Evolutionary conservation across 2,888 invertebrate species (phyloP).

Genomic region (Eupithecia dodoneata): DNA sequence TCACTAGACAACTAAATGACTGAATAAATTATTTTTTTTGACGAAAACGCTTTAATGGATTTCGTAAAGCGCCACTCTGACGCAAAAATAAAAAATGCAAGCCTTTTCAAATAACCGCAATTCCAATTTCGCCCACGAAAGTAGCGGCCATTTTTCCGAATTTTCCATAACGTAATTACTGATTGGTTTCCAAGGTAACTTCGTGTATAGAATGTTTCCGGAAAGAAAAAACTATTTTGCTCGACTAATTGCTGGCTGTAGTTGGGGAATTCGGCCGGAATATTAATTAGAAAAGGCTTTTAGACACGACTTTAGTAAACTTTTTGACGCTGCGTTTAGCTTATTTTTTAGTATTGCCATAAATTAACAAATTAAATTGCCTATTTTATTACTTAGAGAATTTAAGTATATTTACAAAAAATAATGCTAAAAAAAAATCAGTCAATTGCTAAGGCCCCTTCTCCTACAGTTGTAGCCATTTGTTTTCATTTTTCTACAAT

Average conservation of each 20-base stretch:
- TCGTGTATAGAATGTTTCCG: conserved; percentile 51
- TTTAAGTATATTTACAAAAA: no score
- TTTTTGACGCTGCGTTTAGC: neutral
- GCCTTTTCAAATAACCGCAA: neutral
- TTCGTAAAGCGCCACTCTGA: neutral
- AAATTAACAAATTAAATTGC: no score
- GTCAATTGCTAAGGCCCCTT: no score
- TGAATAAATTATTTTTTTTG: no score
- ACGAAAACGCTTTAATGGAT: neutral
- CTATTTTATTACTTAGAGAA: no score
- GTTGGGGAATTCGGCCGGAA: conserved; percentile 5
- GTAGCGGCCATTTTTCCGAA: conserved; percentile 33
- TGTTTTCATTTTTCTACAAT: no score
- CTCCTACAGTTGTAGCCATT: no score
- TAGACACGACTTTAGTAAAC: neutral
- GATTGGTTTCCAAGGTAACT: conserved; percentile 46
- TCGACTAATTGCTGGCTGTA: conserved; percentile 13
- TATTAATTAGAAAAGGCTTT: conserved; percentile 12
- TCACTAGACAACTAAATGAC: no score
- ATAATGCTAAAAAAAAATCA: no score
- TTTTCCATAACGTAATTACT: conserved; percentile 48
- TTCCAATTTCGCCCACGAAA: conserved; percentile 18
- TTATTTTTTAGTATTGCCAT: neutral
- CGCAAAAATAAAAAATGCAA: neutral
- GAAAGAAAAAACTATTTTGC: conserved; percentile 53